A percentile compares a stretch with the other conserved stretches of the same genome.
Conservation (phyloP, 2,797 vertebrate genomes). For the Ataeniobius toweri region DNA sequence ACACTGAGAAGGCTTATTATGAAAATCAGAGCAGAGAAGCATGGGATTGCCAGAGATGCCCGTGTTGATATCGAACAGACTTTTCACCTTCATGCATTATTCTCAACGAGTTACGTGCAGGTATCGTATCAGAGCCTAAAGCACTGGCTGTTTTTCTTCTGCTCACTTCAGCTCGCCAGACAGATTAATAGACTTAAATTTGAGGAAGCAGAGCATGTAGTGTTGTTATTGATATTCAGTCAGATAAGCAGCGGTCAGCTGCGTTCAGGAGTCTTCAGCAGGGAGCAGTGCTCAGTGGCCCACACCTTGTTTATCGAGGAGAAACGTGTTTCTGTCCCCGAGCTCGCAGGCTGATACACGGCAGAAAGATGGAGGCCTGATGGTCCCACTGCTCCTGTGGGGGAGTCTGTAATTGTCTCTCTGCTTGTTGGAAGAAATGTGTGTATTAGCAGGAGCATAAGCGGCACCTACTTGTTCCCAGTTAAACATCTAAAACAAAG, state of each 20-base stretch:
- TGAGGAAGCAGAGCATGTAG: slow-evolving; percentile 31
- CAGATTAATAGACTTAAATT: slow-evolving; percentile 46
- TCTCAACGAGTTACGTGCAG: slow-evolving; percentile 35
- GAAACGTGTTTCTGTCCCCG: slow-evolving; percentile 46
- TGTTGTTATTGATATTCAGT: slow-evolving; percentile 60
- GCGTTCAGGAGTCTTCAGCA: slow-evolving; percentile 33
- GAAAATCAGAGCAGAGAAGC: slow-evolving; percentile 37
- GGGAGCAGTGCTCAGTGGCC: slow-evolving; percentile 30
- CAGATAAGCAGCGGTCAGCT: slow-evolving; percentile 55
- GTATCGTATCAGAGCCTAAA: slow-evolving; percentile 33
- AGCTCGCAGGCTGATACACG: slow-evolving; percentile 29
- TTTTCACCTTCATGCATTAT: slow-evolving; percentile 56
- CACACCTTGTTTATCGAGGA: slow-evolving; percentile 58
- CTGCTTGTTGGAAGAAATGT: slow-evolving; percentile 46
- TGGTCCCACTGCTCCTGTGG: slow-evolving; percentile 24
- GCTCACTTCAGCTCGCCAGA: not conserved
- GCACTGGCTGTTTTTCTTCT: not conserved
- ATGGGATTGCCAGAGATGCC: slow-evolving; percentile 5
- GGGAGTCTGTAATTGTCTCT: slow-evolving; percentile 58
- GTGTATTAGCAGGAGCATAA: slow-evolving; percentile 64
- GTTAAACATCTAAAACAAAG: slow-evolving; percentile 74
- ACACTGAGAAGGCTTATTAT: slow-evolving; percentile 31
- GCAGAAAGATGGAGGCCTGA: slow-evolving; percentile 61
- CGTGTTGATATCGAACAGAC: slow-evolving; percentile 37
- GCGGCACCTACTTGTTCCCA: slow-evolving; percentile 65